Evolutionary conservation across 2,113 vertebrate genomes (phyloP).

Genomic region (Neotoma lepida): DNA sequence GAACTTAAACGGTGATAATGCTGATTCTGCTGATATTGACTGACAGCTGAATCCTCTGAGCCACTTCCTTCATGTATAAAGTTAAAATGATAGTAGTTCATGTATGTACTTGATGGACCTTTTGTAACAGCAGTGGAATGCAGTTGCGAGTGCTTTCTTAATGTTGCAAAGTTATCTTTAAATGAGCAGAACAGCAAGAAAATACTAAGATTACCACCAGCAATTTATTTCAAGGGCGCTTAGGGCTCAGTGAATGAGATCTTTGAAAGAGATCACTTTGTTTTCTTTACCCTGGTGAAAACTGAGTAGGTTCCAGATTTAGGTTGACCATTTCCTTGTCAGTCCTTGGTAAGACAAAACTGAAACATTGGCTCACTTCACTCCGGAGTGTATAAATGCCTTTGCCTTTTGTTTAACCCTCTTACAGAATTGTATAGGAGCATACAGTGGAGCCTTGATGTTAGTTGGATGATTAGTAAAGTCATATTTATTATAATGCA

Average conservation of each 20-base stretch:
- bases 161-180: constrained; percentile 6
- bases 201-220: neutral
- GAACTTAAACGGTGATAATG: constrained; percentile 9
- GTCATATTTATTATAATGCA: neutral
- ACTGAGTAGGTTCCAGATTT: constrained; percentile 70
- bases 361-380: constrained; percentile 64
- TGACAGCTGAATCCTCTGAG: neutral
- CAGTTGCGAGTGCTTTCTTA: constrained; percentile 24
- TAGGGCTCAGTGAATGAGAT: constrained; percentile 23
- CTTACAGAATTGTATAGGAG: neutral
- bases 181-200: constrained; percentile 17
- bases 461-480: constrained; percentile 14
- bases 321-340: constrained; percentile 63
- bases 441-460: neutral
- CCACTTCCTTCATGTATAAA: constrained; percentile 9
- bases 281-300: constrained; percentile 29
- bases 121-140: neutral
- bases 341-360: constrained; percentile 53
- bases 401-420: constrained; percentile 58
- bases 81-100: constrained; percentile 23
- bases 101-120: neutral
- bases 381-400: constrained; percentile 45
- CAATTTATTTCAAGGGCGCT: constrained; percentile 29
- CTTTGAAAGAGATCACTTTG: constrained; percentile 13
- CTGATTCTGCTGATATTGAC: neutral